Conservation (phyloP, 2,888 invertebrate genomes). For the Drosophila subsilvestris region DNA sequence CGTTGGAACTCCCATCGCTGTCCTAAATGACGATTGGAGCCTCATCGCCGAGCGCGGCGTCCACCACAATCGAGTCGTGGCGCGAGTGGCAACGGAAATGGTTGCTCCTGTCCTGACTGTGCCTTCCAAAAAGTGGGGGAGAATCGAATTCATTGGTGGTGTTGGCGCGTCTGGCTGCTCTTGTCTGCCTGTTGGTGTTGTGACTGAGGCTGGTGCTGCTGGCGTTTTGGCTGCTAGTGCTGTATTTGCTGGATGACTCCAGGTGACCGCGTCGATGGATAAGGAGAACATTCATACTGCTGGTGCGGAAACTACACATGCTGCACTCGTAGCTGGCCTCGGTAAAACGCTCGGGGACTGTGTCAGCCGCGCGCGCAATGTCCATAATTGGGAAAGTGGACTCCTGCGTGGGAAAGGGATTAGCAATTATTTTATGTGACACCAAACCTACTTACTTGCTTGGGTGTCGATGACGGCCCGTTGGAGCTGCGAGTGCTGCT, state of each 20-base stretch:
- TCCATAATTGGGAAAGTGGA: constrained; percentile 57
- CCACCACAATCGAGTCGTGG: constrained; percentile 62
- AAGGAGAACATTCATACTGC: constrained; percentile 59
- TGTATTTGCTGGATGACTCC: constrained; percentile 33
- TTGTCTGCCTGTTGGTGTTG: neutral
- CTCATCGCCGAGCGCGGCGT: constrained; percentile 48
- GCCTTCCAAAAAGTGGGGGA: neutral
- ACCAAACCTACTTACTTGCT: constrained; percentile 19
- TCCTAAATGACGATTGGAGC: constrained; percentile 58
- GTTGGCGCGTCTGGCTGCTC: constrained; percentile 30
- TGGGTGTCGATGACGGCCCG: constrained; percentile 15
- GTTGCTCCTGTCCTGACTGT: constrained; percentile 32
- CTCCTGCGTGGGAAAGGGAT: constrained; percentile 27
- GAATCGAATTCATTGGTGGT: constrained; percentile 22
- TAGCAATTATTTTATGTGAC: too few species aligned
- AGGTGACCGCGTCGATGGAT: constrained; percentile 55
- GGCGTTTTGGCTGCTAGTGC: constrained; percentile 3
- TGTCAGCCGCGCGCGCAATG: constrained; percentile 26
- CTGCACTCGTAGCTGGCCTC: constrained; percentile 45
- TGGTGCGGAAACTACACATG: constrained; percentile 51
- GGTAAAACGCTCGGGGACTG: constrained; percentile 2
- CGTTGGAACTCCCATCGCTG: constrained; percentile 66
- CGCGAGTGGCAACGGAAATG: constrained; percentile 55
- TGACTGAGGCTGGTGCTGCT: neutral
- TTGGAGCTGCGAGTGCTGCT: constrained; percentile 12